These are phyloP conservation scores for Eurystomus glaucurus DNA, from an alignment of 2,797 vertebrate genomes.

Conservation along the genomic window DNA sequence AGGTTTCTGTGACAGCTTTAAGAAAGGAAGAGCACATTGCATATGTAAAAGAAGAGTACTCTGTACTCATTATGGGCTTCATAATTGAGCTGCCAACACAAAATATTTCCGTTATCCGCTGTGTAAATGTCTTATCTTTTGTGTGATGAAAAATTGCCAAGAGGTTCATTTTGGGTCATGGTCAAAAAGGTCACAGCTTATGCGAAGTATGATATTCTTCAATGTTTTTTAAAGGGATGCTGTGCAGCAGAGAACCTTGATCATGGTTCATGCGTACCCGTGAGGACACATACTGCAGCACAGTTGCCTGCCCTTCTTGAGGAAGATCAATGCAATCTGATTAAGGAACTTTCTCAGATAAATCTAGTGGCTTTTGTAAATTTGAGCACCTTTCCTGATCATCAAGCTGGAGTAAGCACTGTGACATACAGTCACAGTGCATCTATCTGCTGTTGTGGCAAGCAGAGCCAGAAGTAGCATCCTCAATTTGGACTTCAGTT, in stretches of 20 bases:
- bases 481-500: background rate
- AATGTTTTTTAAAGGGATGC: background rate
- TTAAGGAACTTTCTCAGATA: background rate
- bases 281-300: background rate
- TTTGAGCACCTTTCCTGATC: background rate
- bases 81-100: slow-evolving; percentile 44
- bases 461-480: background rate
- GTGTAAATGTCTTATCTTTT: background rate
- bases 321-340: background rate
- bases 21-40: slow-evolving; percentile 57
- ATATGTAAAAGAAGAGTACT: slow-evolving; percentile 64
- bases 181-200: background rate
- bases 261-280: background rate
- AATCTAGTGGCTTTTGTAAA: background rate
- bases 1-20: slow-evolving; percentile 64
- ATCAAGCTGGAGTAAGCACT: background rate
- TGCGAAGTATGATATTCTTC: background rate
- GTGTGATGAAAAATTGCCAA: background rate
- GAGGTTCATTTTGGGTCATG: background rate
- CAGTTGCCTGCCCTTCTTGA: background rate
- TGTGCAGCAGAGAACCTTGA: background rate
- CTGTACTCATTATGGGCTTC: slow-evolving; percentile 45
- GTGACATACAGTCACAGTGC: background rate
- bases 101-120: background rate
- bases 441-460: background rate